These are phyloP conservation scores for Acanthochromis polyacanthus DNA, from an alignment of 2,113 vertebrate species.

Conservation along the genomic window DNA sequence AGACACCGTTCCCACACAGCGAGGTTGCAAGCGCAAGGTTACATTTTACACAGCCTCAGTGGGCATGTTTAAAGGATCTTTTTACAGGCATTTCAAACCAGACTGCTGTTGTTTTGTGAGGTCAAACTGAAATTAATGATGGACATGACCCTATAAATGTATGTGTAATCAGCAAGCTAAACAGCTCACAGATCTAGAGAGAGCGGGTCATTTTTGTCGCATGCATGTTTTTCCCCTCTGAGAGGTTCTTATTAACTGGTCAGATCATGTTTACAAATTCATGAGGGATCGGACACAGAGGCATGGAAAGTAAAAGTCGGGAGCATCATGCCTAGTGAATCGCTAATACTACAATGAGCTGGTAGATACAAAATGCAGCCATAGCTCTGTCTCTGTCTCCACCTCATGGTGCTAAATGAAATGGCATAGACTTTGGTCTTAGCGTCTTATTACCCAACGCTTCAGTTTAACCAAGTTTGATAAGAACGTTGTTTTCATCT, in stretches of 20 bases:
- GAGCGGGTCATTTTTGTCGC: slow-evolving; percentile 52
- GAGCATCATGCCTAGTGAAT: slow-evolving; percentile 59
- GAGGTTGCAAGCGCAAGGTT: slow-evolving; percentile 70
- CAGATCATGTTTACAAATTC: slow-evolving; percentile 75
- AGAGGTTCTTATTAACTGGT: slow-evolving; percentile 74
- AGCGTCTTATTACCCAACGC: background rate
- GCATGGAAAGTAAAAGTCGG: slow-evolving; percentile 49
- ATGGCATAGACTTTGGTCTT: slow-evolving; percentile 33
- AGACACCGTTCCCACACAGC: slow-evolving; percentile 32
- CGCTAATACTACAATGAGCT: slow-evolving; percentile 53
- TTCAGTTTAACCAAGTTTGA: slow-evolving; percentile 16
- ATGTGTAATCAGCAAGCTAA: slow-evolving; percentile 70
- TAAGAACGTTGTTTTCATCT: slow-evolving; percentile 4
- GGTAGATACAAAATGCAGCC: slow-evolving; percentile 38
- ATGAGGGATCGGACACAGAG: slow-evolving; percentile 63
- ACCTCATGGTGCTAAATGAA: slow-evolving; percentile 71
- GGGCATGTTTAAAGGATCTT: slow-evolving; percentile 58
- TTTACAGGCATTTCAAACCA: slow-evolving; percentile 73
- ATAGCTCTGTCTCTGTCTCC: slow-evolving; percentile 83
- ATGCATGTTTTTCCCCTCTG: slow-evolving; percentile 46
- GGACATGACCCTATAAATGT: slow-evolving; percentile 75
- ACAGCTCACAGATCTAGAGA: slow-evolving; percentile 66
- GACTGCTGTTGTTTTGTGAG: slow-evolving; percentile 79
- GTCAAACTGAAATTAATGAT: slow-evolving; percentile 79
- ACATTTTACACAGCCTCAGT: slow-evolving; percentile 73